phyloP scores from a whole-genome alignment of 2,797 vertebrate species.

The Sebastes steindachneri region DNA sequence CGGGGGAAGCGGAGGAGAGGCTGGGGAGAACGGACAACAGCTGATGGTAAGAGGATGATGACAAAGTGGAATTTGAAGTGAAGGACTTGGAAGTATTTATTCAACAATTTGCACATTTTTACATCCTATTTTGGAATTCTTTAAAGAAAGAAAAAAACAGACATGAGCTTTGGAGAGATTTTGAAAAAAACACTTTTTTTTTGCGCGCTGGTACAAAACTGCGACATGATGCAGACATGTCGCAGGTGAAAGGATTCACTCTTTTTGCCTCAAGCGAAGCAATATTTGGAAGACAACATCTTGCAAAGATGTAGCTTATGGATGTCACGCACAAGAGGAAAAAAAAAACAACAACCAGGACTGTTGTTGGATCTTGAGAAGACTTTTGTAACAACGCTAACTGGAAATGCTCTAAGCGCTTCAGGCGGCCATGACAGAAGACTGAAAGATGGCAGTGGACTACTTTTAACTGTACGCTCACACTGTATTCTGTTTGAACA shows the following conservation, averaged over 20 bases:
- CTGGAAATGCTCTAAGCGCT: conserved; percentile 51
- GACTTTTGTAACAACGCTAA: conserved; percentile 18
- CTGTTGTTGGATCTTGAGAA: conserved; percentile 21
- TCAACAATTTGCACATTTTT: conserved; percentile 90
- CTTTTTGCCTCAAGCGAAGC: conserved; percentile 18
- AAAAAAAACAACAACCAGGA: neutral
- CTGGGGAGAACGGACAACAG: conserved; percentile 40
- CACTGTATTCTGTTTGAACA: conserved; percentile 93
- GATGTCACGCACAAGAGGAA: conserved; percentile 9
- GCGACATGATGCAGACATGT: conserved; percentile 35
- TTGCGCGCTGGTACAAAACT: conserved; percentile 63
- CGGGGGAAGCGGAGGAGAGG: conserved; percentile 10
- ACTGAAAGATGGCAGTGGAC: conserved; percentile 55
- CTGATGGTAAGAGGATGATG: conserved; percentile 7
- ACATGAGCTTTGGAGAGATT: conserved; percentile 15
- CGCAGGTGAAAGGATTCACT: conserved; percentile 66
- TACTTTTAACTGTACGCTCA: conserved; percentile 83
- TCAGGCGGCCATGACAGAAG: conserved; percentile 26
- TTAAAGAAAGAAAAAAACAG: conserved; percentile 17
- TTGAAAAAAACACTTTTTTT: conserved; percentile 24
- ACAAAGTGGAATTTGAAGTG: conserved; percentile 46
- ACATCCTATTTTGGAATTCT: conserved; percentile 68
- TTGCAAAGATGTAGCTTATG: conserved; percentile 19
- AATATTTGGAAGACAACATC: conserved; percentile 9
- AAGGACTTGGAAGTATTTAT: conserved; percentile 73